Base-by-base conservation (phyloP, 2,797 vertebrate genomes). In the Xenentodon cancila region DNA sequence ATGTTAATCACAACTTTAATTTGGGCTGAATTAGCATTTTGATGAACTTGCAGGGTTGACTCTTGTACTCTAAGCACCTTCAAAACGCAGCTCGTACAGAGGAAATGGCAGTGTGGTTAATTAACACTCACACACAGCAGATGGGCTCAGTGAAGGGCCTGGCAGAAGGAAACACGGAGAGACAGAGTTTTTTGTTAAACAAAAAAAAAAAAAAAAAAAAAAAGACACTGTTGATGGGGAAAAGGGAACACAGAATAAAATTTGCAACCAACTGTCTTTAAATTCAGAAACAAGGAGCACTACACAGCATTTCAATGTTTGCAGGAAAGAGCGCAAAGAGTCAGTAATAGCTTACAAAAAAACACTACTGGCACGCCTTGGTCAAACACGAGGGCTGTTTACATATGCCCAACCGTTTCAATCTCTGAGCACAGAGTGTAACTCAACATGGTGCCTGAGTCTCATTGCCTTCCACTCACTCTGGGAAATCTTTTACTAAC, bases 1-100 rank as follows among this genome's bases (percentile, higher is more conserved):
- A 96, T 97, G 96, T 96, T 97, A 97, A 97, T 97, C 96, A 97
- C 95, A 96, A 97, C 95, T 98, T 96, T 97, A 97, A 97, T 97
- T 97, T 97, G 95, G 95, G 94, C 92, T 90, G 92, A 95, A 97
- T 96, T 97, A 95, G 95, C 96, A 98, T 97, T 98, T 98, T 98
- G 95, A 98, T 98, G 96, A 98, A 97, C 95, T 96, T 95, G 94
- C 89, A 89, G 92, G 81, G 92, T 94, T 93, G 95, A 93, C 95
- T 96, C 92, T 92, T 88, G 80, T 91, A 95, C 96, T 97, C 95
- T 92, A 95, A 95, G 93, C 93, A 86, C 94, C 95, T 95, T 94
- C 94, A 95, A 30, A 94, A 95, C 90, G 91, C 93, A 93, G 93
- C 94, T 89, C 77, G 94, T 94, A 92, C 94, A 92, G 93, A 95